Evolutionary conservation across 2,797 vertebrate genomes (phyloP).

Genomic region (Catostomus latipinnis): DNA sequence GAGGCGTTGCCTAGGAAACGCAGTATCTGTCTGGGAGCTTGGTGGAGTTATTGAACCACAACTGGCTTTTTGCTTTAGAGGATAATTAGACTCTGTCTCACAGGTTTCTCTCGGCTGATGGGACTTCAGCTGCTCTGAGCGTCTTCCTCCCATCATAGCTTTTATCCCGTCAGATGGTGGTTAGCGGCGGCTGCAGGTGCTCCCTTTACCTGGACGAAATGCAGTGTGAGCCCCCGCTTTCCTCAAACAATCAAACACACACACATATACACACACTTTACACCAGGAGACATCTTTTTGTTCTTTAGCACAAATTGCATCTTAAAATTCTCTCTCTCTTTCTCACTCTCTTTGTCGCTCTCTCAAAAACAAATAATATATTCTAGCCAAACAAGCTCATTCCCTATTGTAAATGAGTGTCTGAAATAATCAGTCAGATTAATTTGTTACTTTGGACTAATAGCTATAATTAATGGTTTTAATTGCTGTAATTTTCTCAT

Average conservation of each 20-base stretch:
- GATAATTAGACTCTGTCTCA: conserved; percentile 98
- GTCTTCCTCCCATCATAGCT: conserved; percentile 82
- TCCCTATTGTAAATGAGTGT: neutral
- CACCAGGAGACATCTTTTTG: conserved; percentile 32
- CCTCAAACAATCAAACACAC: conserved; percentile 14
- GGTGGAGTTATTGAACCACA: conserved; percentile 98
- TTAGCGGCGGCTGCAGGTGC: neutral
- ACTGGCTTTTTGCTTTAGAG: conserved; percentile 91
- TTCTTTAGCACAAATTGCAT: neutral
- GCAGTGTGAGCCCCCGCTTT: conserved; percentile 32
- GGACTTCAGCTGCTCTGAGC: conserved; percentile 85
- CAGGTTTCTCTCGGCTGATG: conserved; percentile 89
- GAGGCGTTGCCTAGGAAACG: conserved; percentile 92
- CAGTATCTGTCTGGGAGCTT: conserved; percentile 93
- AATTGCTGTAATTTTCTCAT: conserved; percentile 4
- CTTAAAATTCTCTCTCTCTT: conserved; percentile 33
- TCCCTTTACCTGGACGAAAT: conserved; percentile 29
- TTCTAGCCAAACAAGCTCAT: neutral
- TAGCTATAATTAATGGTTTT: conserved; percentile 2
- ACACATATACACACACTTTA: conserved; percentile 46
- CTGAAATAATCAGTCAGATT: neutral
- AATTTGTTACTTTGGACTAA: neutral
- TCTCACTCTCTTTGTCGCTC: too few relatives aligned
- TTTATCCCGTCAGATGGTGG: conserved; percentile 82
- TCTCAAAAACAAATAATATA: too few relatives aligned